These are phyloP conservation scores for Pantherophis vulpinus DNA, from an alignment of 2,797 vertebrate species.

Conservation along the genomic window DNA sequence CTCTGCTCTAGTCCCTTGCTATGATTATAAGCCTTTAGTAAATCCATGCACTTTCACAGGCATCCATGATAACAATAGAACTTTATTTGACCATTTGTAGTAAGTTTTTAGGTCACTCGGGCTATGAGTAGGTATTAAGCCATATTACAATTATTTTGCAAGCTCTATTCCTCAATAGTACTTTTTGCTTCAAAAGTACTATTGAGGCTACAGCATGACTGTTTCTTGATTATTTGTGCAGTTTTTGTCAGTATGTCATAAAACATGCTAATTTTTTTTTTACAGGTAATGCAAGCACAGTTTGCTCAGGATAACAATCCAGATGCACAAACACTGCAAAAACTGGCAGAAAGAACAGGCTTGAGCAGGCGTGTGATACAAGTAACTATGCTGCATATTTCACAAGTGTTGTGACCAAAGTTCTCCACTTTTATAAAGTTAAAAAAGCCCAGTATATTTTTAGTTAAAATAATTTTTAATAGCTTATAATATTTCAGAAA, in stretches of 20 bases:
- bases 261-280: slow-evolving; percentile 8
- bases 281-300: slow-evolving; percentile 92
- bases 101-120: background rate
- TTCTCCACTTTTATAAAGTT: background rate
- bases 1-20: background rate
- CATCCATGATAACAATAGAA: background rate
- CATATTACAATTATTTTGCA: background rate
- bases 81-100: background rate
- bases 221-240: slow-evolving; percentile 17
- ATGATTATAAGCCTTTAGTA: background rate
- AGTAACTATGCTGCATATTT: slow-evolving; percentile 69
- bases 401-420: slow-evolving; percentile 16
- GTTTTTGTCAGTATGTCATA: slow-evolving; percentile 1
- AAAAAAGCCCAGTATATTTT: background rate
- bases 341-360: slow-evolving; percentile 91
- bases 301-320: slow-evolving; percentile 96
- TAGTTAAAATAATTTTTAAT: background rate
- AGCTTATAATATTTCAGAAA: background rate
- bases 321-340: slow-evolving; percentile 90
- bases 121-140: background rate
- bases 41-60: background rate
- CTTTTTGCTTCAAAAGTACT: background rate
- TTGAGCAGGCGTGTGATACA: slow-evolving; percentile 95
- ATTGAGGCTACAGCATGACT: background rate
- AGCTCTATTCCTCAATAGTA: background rate